Base-by-base conservation (phyloP, 2,888 invertebrate genomes). In the Pachycephus smyrnensis region DNA sequence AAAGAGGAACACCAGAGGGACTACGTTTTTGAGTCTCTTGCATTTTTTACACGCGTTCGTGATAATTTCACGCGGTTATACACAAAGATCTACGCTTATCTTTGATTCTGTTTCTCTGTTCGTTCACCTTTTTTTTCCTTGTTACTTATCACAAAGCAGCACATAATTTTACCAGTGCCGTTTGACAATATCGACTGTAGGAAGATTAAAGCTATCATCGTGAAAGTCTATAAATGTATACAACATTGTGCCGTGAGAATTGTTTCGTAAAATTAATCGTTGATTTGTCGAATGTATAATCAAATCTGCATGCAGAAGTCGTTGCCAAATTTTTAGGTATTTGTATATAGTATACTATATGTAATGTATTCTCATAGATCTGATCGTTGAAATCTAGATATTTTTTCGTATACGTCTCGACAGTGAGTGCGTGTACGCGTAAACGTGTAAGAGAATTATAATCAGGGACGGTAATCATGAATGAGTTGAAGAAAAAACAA, bases 301-400 rank as follows among this genome's bases (percentile, higher is more conserved):
- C 79, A 75, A 81, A 79, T 79, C 77, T 80, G 40, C 79, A 75
- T 76, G 80, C 76, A 77, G 77, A 81, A 79, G 75, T 77, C 77
- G 79, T 82, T 82, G 84, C 80, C 83, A 84, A 84, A 83, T 84
- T 84, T 76, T 73, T 69, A 80, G 71, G 74, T 81, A 81, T 81
- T 82, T 80, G 78, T 83, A 80, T 73, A 81, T 79, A 80, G 78
- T 55, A 75, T 55, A 55, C 55, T 55, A 55, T 55, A 55, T 15
- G 23, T 55, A 71, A 71, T 32, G 33, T 31, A 71, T 32, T 32
- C 71, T 15, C 32, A 71, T 71, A 71, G 71, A 71, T 71, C 71
- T 71, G 71, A 71, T 71, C 31, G 12, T 71, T 71, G 23, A 71
- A 71, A 15, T 71, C 12, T 71, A 31, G 31, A 12, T 71, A 71